Base-by-base conservation (phyloP, 2,888 invertebrate species). In the Aphelenchoides bicaudatus region DNA sequence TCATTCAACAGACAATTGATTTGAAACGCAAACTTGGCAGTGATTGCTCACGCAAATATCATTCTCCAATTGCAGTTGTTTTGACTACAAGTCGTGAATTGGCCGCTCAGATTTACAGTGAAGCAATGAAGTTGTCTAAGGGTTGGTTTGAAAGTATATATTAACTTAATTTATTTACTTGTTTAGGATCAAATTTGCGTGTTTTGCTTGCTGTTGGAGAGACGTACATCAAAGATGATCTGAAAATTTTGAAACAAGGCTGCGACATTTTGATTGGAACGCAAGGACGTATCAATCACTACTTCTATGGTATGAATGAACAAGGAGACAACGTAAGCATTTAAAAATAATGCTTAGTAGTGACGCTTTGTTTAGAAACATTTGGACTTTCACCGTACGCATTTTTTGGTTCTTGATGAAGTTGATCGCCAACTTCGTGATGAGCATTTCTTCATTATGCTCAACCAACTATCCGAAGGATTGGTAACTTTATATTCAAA, bases 341-440 rank as follows among this genome's bases (percentile, higher is more conserved):
- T 27, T 43, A 43, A n/a, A 27, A 27, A n/a, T n/a, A n/a, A n/a
- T n/a, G n/a, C n/a, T n/a, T n/a, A n/a, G n/a, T n/a, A n/a, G n/a
- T n/a, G n/a, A n/a, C n/a, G n/a, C n/a, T n/a, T n/a, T n/a, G n/a
- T 43, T 43, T 43, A 43, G 43, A 10, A 23, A 3, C 43, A 43
- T 16, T 16, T 43, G 43, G 27, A 43, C 43, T 43, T 43, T 43
- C 13, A 16, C 13, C 25, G 27, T 16, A 3, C 27, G 43, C 25
- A 3, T n/a, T 43, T 25, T 10, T 43, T 43, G 43, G 43, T 43
- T 25, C 27, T 43, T 25, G 43, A 43, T 43, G 43, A 43, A 16
- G 43, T 43, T 25, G 43, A 43, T 16, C 43, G 43, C 16, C 27
- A 27, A 27, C 16, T 43, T 10, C 10, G 16, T n/a, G 43, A 43